Evolutionary conservation across 2,888 invertebrate species (phyloP), one percentile per base, ranked within the genome.

Genomic region (Acrobasis repandana): DNA sequence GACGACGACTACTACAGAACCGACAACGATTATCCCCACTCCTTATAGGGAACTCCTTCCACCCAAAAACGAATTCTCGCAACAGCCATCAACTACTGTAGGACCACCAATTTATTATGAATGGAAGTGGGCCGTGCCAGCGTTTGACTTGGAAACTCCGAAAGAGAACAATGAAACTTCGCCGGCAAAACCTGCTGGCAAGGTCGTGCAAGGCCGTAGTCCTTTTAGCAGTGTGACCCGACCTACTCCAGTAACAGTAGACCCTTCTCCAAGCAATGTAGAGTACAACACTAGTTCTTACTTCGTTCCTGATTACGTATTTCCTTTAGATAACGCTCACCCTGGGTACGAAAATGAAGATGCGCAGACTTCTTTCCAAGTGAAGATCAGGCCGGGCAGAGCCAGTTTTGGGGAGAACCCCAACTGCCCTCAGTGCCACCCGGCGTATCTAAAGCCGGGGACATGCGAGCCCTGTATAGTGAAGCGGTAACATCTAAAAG

Each of bases 111-210:
- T 94, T 58, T 94, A 94, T 70, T 94, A 93, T 68, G 94, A 94
- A 76, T 94, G 94, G 94, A 94, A 94, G 77, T 94, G 94, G 94
- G 94, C 94, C 6, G 93, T 93, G 0, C 94, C 94, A 0, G 93
- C 94, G 0, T 92, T 93, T 61, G 94, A 92, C 14, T 76, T 94
- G 1, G 89, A 93, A 64, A 93, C 93, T 9, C 94, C 94, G 0
- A 94, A 93, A 65, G 63, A 70, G 36, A 80, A 81, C 4, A 93
- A 93, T 65, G 85, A 79, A 5, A 86, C 83, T 63, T 64, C 70
- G 59, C 66, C 85, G 5, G 68, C 70, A 58, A 54, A 69, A 0
- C 74, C 74, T 10, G 77, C 78, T 58, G 76, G 79, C 1, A 79
- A 79, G 63, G 70, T 69, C 1, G 68, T 73, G 33, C 76, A 76